Percentiles rank a stretch among this genome's conserved stretches.
These are phyloP conservation scores for Dasypolia templi DNA, from an alignment of 2,888 invertebrate genomes.

Conservation along the genomic window DNA sequence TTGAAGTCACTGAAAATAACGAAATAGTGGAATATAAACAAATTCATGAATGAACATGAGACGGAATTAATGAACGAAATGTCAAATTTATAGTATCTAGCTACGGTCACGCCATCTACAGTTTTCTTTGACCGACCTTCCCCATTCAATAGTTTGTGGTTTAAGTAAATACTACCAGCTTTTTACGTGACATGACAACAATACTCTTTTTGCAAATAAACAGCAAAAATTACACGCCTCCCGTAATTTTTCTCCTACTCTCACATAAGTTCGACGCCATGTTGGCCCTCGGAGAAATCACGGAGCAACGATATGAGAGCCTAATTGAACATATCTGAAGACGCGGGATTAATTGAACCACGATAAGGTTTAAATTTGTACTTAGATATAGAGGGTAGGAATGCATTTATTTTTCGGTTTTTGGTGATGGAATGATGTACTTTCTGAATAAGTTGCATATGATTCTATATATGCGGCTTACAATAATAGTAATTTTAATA, in stretches of 20 bases:
- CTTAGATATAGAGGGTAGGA: conserved; percentile 9
- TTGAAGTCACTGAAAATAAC: too few relatives aligned
- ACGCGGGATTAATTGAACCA: conserved; percentile 62
- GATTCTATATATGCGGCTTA: not conserved
- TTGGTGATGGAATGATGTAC: not conserved
- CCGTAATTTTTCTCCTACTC: conserved; percentile 49
- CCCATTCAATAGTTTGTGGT: not conserved
- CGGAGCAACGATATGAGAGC: conserved; percentile 49
- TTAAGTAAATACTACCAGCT: not conserved
- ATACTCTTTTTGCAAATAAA: not conserved
- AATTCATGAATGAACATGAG: too few relatives aligned
- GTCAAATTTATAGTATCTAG: too few relatives aligned
- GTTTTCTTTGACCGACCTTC: too few relatives aligned
- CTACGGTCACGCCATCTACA: too few relatives aligned
- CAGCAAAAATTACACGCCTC: conserved; percentile 7
- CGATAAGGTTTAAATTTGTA: conserved; percentile 60
- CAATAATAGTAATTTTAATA: too few relatives aligned
- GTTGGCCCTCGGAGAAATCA: conserved; percentile 70
- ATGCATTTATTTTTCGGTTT: not conserved
- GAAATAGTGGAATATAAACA: too few relatives aligned
- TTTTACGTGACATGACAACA: not conserved
- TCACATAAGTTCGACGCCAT: conserved; percentile 35
- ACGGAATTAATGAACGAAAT: too few relatives aligned
- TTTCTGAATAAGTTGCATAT: not conserved
- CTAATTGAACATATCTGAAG: conserved; percentile 67